Conservation (phyloP, 2,797 vertebrate species). For the Psittacula echo region DNA sequence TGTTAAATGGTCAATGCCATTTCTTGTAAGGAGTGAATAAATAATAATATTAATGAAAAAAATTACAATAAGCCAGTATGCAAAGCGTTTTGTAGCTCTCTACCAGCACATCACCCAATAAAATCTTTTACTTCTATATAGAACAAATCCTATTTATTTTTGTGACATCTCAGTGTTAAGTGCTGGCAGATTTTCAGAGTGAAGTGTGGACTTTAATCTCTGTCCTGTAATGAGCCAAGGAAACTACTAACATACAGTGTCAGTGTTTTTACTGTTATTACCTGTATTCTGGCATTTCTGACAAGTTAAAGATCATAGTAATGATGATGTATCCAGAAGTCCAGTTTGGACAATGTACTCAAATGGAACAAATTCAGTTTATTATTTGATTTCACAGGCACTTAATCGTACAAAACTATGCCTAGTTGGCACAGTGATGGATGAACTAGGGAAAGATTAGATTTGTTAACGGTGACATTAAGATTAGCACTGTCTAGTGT, state of each 20-base stretch:
- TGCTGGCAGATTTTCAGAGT: not conserved
- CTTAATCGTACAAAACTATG: not conserved
- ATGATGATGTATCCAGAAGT: conserved; percentile 11
- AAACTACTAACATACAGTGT: not conserved
- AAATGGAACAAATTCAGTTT: conserved; percentile 35
- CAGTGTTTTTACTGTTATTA: not conserved
- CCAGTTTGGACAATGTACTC: conserved; percentile 18
- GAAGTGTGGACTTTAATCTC: not conserved
- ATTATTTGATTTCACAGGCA: conserved; percentile 47
- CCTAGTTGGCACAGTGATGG: conserved; percentile 12
- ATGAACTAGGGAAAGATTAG: conserved; percentile 16
- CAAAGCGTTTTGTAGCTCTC: not conserved
- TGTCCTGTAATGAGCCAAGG: not conserved
- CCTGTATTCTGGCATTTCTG: not conserved
- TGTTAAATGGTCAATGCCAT: not conserved
- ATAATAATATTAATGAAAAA: not conserved
- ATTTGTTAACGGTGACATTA: not conserved
- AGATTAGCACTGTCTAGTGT: not conserved
- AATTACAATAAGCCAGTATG: not conserved
- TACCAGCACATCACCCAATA: not conserved
- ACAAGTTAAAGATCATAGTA: conserved; percentile 6
- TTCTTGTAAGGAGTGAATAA: not conserved
- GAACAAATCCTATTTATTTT: not conserved
- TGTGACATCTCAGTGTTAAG: not conserved
- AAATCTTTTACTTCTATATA: not conserved